A percentile compares a stretch with the other conserved stretches of the same genome.
Evolutionary conservation across 2,888 invertebrate species (phyloP).

Genomic region (Subacronicta megacephala): DNA sequence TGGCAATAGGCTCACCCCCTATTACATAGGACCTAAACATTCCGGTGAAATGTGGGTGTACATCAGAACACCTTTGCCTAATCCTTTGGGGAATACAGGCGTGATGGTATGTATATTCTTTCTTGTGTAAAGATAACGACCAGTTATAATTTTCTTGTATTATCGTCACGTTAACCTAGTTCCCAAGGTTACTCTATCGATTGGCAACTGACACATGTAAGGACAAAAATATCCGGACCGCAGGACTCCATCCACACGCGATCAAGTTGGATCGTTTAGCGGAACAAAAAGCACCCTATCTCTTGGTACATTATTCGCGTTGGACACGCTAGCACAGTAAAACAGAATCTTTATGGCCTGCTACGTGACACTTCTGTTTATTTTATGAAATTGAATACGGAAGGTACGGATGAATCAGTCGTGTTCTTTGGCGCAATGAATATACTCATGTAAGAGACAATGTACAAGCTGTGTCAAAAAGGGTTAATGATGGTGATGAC

Average conservation of each 20-base stretch:
- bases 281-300: constrained; percentile 57
- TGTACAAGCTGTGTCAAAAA: too few species aligned
- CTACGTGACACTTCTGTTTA: constrained; percentile 46
- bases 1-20: too few species aligned
- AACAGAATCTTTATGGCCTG: constrained; percentile 51
- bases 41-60: too few species aligned
- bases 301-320: constrained; percentile 51
- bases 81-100: too few species aligned
- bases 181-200: constrained; percentile 57
- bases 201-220: constrained; percentile 47
- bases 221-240: constrained; percentile 54
- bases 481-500: too few species aligned
- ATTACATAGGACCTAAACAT: too few species aligned
- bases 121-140: too few species aligned
- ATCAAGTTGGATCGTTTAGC: constrained; percentile 61
- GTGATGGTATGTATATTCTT: too few species aligned
- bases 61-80: too few species aligned
- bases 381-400: constrained; percentile 35
- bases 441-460: too few species aligned
- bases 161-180: constrained; percentile 49
- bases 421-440: neutral
- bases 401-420: constrained; percentile 5
- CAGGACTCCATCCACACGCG: constrained; percentile 55
- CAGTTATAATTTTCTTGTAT: too few species aligned
- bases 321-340: constrained; percentile 61